Evolutionary conservation across 2,888 invertebrate species (phyloP).

Genomic region (Pachliopta kotzebuea): DNA sequence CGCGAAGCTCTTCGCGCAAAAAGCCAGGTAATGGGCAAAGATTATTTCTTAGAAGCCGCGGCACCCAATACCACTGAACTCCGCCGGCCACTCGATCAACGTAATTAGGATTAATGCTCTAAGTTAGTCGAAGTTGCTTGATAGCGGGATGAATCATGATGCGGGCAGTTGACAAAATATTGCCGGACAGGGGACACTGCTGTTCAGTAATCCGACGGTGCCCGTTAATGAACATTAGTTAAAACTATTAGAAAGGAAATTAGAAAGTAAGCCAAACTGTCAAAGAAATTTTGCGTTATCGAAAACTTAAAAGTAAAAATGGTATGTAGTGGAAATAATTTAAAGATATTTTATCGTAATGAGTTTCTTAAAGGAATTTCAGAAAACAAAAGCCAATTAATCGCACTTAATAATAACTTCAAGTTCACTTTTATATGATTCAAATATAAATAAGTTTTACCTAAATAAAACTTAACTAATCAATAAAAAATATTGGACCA

Average conservation of each 20-base stretch:
- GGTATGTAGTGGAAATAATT: background rate
- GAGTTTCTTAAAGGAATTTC: too few relatives aligned
- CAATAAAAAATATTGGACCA: background rate
- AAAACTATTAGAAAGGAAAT: constrained; percentile 54
- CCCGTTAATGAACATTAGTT: constrained; percentile 72
- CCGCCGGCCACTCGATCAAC: constrained; percentile 37
- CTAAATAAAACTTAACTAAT: too few relatives aligned
- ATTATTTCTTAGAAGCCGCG: constrained; percentile 33
- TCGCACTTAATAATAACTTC: too few relatives aligned
- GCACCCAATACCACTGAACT: constrained; percentile 28
- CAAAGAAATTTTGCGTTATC: background rate
- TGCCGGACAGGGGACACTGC: constrained; percentile 47
- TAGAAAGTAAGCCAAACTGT: background rate
- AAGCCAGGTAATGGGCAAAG: constrained; percentile 9
- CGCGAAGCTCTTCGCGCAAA: constrained; percentile 5
- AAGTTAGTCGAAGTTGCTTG: constrained; percentile 37
- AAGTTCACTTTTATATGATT: too few relatives aligned
- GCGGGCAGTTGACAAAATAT: constrained; percentile 66
- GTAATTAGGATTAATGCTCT: constrained; percentile 51
- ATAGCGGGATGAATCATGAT: constrained; percentile 34
- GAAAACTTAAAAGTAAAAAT: background rate
- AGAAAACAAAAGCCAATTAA: too few relatives aligned
- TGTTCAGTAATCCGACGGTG: constrained; percentile 51
- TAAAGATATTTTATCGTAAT: background rate
- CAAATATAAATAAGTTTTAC: too few relatives aligned